phyloP scores from a whole-genome alignment of 2,888 invertebrate species.

The Leucophenga montana region DNA sequence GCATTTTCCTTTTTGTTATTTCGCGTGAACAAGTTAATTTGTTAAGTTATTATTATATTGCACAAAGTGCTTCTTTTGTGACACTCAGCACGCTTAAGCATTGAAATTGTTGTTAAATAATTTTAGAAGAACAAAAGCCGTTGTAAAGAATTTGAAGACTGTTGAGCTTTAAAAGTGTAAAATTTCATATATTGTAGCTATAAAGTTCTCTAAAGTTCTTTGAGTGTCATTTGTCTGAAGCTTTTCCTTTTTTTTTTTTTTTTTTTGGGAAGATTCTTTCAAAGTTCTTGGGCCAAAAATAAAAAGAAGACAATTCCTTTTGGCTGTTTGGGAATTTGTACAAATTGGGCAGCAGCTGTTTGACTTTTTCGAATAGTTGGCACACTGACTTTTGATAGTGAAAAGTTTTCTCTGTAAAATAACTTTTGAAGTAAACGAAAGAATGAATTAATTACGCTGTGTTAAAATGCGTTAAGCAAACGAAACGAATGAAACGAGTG shows the following conservation, averaged over 20 bases:
- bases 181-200: no score
- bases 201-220: not conserved
- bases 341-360: slow-evolving; percentile 15
- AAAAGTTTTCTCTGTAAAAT: not conserved
- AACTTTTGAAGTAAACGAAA: slow-evolving; percentile 4
- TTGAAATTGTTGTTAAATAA: not conserved
- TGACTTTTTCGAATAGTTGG: not conserved
- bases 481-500: not conserved
- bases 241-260: not conserved
- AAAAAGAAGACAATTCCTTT: no score
- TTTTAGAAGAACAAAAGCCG: not conserved
- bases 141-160: not conserved
- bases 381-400: not conserved
- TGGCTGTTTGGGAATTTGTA: not conserved
- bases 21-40: slow-evolving; percentile 50
- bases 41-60: slow-evolving; percentile 57
- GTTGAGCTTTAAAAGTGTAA: no score
- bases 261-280: not conserved
- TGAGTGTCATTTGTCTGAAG: not conserved
- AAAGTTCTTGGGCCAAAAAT: not conserved
- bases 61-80: not conserved
- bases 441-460: slow-evolving; percentile 8
- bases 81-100: no score
- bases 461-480: not conserved
- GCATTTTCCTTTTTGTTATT: slow-evolving; percentile 21